A percentile compares a stretch with the other conserved stretches of the same genome.
Conservation (phyloP, 1,140 invertebrate species). For the Ceratosolen solmsi region DNA sequence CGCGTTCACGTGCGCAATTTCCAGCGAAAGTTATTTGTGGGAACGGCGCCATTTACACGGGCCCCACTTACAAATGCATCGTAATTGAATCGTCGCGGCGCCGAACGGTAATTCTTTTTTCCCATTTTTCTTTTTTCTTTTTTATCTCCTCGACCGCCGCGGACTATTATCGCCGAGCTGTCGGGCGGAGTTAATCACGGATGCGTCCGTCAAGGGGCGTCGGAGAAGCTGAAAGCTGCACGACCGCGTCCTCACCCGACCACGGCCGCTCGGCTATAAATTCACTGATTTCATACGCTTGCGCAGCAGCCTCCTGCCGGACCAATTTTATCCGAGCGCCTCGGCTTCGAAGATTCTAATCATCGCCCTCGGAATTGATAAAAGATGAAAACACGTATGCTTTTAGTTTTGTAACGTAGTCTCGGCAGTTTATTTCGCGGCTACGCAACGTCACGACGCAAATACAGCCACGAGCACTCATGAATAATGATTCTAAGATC, state of each 20-base stretch:
- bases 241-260: neutral
- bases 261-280: too few relatives aligned
- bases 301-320: neutral
- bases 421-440: neutral
- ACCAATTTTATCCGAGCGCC: constrained; percentile 18
- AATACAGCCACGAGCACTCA: neutral
- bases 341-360: constrained; percentile 20
- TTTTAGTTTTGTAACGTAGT: too few relatives aligned
- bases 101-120: neutral
- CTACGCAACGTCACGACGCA: neutral
- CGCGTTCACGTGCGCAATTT: neutral
- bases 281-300: neutral
- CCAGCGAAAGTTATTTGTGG: neutral
- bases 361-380: neutral
- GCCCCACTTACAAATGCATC: neutral
- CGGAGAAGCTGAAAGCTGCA: too few relatives aligned
- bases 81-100: neutral
- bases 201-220: too few relatives aligned
- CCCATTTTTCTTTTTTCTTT: too few relatives aligned
- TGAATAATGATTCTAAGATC: neutral
- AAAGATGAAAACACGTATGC: neutral
- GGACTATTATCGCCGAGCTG: too few relatives aligned
- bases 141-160: too few relatives aligned
- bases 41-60: neutral
- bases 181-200: too few relatives aligned